A percentile compares a stretch with the other conserved stretches of the same genome.
Evolutionary conservation across 1,140 invertebrate genomes (phyloP).

Genomic region (Pogonus chalceus): DNA sequence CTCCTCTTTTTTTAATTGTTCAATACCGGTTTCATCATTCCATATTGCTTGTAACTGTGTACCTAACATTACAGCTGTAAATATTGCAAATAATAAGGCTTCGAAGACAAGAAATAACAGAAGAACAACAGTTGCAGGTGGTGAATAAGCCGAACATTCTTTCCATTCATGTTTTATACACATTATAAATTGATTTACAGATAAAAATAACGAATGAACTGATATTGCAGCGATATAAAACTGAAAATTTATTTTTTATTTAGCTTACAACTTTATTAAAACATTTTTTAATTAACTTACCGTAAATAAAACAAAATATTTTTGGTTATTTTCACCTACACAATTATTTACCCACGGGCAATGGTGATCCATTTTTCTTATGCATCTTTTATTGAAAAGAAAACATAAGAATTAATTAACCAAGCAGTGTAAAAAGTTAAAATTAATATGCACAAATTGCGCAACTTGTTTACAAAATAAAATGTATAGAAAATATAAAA

Average conservation of each 20-base stretch:
- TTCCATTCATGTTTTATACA: constrained; percentile 94
- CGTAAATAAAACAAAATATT: constrained; percentile 98
- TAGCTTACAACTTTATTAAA: constrained; percentile 4
- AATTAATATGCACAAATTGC: no score
- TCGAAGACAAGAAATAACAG: constrained; percentile 95
- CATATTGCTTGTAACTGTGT: constrained; percentile 97
- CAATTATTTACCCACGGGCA: constrained; percentile 99
- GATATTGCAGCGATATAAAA: constrained; percentile 97
- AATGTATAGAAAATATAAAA: no score
- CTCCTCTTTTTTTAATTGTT: constrained; percentile 89
- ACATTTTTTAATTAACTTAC: constrained; percentile 49
- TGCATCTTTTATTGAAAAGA: constrained; percentile 51
- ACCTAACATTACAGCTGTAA: constrained; percentile 95
- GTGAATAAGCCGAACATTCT: constrained; percentile 84
- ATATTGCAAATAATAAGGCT: constrained; percentile 93
- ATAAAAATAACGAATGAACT: constrained; percentile 83
- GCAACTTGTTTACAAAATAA: no score
- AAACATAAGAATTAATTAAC: constrained; percentile 8
- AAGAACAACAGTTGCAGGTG: constrained; percentile 90
- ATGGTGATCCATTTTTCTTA: constrained; percentile 99
- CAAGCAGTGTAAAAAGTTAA: no score
- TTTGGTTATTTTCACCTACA: constrained; percentile 99
- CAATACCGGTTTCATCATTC: constrained; percentile 97
- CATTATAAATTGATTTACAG: constrained; percentile 86
- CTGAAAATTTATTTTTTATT: constrained; percentile 48